Evolutionary conservation across 2,113 vertebrate genomes (phyloP), one percentile per base, ranked within the genome.

Genomic region (Rissa tridactyla): DNA sequence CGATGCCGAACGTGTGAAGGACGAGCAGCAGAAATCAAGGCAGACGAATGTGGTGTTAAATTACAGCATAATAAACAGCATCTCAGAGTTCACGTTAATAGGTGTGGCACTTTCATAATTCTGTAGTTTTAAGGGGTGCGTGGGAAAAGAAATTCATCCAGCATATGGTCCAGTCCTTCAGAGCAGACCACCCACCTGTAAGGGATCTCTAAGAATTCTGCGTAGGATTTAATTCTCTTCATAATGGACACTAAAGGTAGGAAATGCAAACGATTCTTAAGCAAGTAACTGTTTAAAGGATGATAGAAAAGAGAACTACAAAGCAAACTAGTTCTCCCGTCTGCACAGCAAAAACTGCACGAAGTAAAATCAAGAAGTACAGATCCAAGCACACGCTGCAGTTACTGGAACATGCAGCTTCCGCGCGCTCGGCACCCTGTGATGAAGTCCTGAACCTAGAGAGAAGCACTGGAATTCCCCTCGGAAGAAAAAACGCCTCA

Each of bases 401-500:
- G 82, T 90, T 91, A 76, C 85, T 80, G 90, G 70, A 95, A 90
- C 40, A 80, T 0, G 11, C 55, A 64, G 44, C 70, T 61, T 47
- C 52, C 38, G 32, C 2, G 5, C 1, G 0, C 62, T 88, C 0
- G 0, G 85, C 0, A 15, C 7, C 55, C 92, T 76, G 70, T 86
- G 93, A 94, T 90, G 96, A 96, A 97, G 96, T n/a, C 85, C 78
- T 77, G 70, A 85, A 84, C 58, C 58, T 52, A 76, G 25, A 92
- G 81, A 95, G 86, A 46, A 90, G 78, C 27, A 23, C 25, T 93
- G 94, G 82, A 96, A 95, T 86, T 96, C 90, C 96, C 94, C 93
- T 73, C 51, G 87, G 64, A 96, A 66, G 82, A 80, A 85, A 91
- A 89, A 90, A 65, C 12, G 82, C 58, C 82, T 93, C 84, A 61